Conservation (phyloP, 2,113 vertebrate species). For the Cygnus atratus region DNA sequence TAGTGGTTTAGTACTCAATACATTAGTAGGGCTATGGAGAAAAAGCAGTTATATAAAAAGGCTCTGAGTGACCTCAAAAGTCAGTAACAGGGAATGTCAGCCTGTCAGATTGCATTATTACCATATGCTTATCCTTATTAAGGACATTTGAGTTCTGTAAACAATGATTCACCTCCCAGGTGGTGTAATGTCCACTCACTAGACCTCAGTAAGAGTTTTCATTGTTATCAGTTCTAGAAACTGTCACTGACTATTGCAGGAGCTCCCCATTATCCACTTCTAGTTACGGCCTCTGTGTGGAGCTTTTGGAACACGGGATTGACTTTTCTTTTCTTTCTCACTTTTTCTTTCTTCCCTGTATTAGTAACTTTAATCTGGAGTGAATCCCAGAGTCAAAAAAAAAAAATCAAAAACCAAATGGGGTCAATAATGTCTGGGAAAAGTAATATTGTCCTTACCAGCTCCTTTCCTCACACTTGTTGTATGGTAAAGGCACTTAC, state of each 20-base stretch:
- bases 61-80: constrained; percentile 11
- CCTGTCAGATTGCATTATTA: constrained; percentile 28
- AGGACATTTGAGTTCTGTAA: neutral
- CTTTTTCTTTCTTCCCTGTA: neutral
- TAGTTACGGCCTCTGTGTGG: constrained; percentile 51
- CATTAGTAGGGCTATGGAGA: neutral
- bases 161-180: constrained; percentile 8
- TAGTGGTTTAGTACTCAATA: neutral
- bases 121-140: neutral
- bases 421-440: neutral
- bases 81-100: neutral
- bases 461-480: neutral
- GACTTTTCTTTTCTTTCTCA: neutral
- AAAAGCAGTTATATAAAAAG: neutral
- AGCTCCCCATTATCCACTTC: constrained; percentile 7
- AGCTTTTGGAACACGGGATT: constrained; percentile 50
- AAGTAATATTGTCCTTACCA: neutral
- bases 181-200: neutral
- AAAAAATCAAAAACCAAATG: neutral
- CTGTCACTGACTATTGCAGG: neutral
- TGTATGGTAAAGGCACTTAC: neutral
- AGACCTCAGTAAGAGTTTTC: neutral
- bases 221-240: neutral
- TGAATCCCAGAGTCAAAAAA: neutral
- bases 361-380: neutral